Evolutionary conservation across 2,888 invertebrate genomes (phyloP), one percentile per base, ranked within the genome.

Genomic region (Micropterix aruncella): DNA sequence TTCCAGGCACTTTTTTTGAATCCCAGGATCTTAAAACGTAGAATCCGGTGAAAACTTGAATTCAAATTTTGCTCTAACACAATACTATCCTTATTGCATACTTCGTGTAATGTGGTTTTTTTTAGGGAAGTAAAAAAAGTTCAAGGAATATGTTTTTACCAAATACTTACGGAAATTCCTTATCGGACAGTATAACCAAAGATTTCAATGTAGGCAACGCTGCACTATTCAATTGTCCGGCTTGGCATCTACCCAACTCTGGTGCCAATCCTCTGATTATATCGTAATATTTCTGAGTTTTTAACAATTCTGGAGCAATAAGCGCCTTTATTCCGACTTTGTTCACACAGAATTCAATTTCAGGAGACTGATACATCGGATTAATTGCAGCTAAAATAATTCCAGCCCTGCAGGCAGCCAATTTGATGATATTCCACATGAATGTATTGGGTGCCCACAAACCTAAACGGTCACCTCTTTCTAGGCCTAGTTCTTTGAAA

Each of bases 391-490:
- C 88, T 60, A 84, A 62, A 49, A 90, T 74, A 1, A 87, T 63
- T 1, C 92, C 92, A 9, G 77, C 77, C 53, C 87, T 75, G 0
- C 83, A 79, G 0, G 83, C 77, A 0, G 85, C 90, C 47, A 83
- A 64, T 49, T 80, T 66, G 0, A 79, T 65, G 0, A 89, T 57
- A 16, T 83, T 69, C 89, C 89, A 93, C 53, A 87, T 81, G 2
- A 75, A 60, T 37, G 70, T 66, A 63, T 91, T 93, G 17, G 90
- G 88, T 0, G 83, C 77, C 86, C 88, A 90, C 16, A 93, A 65
- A 0, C 85, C 92, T 1, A 94, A 56, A 3, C 85, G 63, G 56
- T 93, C 91, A 0, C 88, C 89, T 47, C 71, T 77, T 51, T 76
- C 59, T 43, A 91, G 59, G 0, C 90, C 90, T 19, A 85, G 61